These are phyloP conservation scores for Anoncus sp. DNA, from an alignment of 2,888 invertebrate genomes.

Conservation along the genomic window DNA sequence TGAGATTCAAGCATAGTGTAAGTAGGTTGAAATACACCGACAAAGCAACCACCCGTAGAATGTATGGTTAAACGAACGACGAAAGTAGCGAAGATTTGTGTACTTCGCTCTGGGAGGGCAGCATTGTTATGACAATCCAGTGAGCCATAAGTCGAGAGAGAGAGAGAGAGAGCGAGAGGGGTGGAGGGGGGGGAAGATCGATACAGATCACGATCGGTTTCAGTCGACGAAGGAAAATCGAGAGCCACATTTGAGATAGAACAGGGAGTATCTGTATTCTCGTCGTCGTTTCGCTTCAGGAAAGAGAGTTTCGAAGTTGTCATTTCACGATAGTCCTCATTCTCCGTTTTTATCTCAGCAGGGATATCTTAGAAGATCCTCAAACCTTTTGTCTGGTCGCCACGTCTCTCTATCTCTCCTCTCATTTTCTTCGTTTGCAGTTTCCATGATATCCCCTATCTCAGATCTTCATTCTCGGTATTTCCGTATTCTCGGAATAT, in stretches of 20 bases:
- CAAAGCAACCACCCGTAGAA: too few relatives aligned
- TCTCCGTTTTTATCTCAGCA: neutral
- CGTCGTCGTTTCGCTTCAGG: neutral
- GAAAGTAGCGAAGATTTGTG: neutral
- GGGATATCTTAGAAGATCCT: conserved; percentile 27
- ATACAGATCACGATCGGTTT: too few relatives aligned
- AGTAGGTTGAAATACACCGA: too few relatives aligned
- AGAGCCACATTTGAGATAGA: neutral
- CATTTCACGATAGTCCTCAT: neutral
- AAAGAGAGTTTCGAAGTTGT: conserved; percentile 3
- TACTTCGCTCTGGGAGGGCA: neutral
- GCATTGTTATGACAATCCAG: too few relatives aligned
- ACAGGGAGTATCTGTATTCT: neutral
- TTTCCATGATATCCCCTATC: neutral
- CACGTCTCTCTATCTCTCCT: neutral
- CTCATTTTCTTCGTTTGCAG: neutral
- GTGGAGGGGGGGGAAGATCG: too few relatives aligned
- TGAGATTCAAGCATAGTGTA: too few relatives aligned
- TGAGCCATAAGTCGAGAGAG: too few relatives aligned
- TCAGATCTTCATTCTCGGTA: neutral
- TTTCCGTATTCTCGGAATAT: neutral
- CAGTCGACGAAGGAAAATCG: neutral
- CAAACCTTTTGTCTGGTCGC: neutral
- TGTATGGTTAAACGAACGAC: too few relatives aligned
- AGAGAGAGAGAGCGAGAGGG: too few relatives aligned